These are phyloP conservation scores for Epinotia brunnichana DNA, from an alignment of 2,888 invertebrate genomes.

Conservation along the genomic window DNA sequence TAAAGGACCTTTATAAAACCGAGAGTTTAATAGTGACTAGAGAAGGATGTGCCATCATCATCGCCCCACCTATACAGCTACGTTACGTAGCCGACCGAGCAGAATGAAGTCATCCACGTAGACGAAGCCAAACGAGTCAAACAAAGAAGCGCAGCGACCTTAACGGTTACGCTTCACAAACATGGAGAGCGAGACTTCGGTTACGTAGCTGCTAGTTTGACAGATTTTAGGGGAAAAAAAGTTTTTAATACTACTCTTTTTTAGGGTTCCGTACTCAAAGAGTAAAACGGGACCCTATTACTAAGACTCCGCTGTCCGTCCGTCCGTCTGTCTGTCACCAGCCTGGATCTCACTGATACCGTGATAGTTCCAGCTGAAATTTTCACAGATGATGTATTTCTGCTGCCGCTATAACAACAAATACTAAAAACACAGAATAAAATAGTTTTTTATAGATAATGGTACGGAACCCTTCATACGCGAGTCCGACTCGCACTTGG, in stretches of 20 bases:
- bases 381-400: too few relatives aligned
- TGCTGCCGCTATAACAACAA: too few relatives aligned
- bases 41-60: not conserved
- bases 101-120: slow-evolving; percentile 43
- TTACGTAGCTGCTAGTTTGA: slow-evolving; percentile 11
- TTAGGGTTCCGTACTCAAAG: not conserved
- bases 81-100: slow-evolving; percentile 22
- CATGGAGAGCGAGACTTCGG: slow-evolving; percentile 21
- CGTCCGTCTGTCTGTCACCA: not conserved
- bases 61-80: not conserved
- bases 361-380: too few relatives aligned
- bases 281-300: too few relatives aligned
- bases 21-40: too few relatives aligned
- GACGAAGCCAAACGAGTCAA: slow-evolving; percentile 29
- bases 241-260: too few relatives aligned
- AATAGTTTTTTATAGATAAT: too few relatives aligned
- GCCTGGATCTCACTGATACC: too few relatives aligned
- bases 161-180: slow-evolving; percentile 43
- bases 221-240: slow-evolving; percentile 9
- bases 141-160: slow-evolving; percentile 42
- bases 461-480: too few relatives aligned
- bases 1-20: not conserved
- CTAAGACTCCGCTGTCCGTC: too few relatives aligned
- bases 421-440: too few relatives aligned
- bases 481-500: too few relatives aligned